phyloP scores from a whole-genome alignment of 2,888 invertebrate genomes.

The Ypsolopha sequella region DNA sequence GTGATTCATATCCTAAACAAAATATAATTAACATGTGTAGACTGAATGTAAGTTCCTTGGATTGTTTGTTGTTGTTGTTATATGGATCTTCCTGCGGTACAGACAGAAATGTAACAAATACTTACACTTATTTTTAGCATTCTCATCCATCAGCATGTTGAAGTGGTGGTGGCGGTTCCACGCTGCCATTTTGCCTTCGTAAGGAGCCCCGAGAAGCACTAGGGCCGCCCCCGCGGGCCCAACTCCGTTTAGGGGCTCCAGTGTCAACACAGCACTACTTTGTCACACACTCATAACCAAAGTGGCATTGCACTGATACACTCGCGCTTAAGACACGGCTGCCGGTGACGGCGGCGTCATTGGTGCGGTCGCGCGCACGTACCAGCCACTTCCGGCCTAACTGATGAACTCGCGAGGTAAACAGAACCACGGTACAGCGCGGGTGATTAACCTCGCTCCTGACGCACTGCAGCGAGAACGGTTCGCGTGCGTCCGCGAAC shows the following conservation, averaged over 20 bases:
- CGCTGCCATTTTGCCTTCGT: constrained; percentile 76
- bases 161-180: constrained; percentile 83
- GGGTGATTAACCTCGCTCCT: constrained; percentile 64
- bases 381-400: constrained; percentile 64
- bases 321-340: constrained; percentile 52
- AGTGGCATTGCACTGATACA: constrained; percentile 51
- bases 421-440: constrained; percentile 48
- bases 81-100: no score
- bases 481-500: constrained; percentile 44
- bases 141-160: constrained; percentile 77
- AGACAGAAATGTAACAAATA: constrained; percentile 15
- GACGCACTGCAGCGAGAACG: constrained; percentile 53
- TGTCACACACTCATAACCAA: constrained; percentile 69
- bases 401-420: constrained; percentile 61
- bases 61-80: no score
- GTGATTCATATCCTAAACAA: no score
- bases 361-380: constrained; percentile 63
- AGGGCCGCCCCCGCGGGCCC: constrained; percentile 73
- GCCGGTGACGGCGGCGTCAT: constrained; percentile 56
- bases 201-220: constrained; percentile 71
- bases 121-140: constrained; percentile 78
- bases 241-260: constrained; percentile 75
- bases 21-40: no score
- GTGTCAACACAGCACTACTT: constrained; percentile 66
- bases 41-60: no score